A percentile compares a stretch with the other conserved stretches of the same genome.
These are phyloP conservation scores for Micropterix aruncella DNA, from an alignment of 2,888 invertebrate genomes.

Conservation along the genomic window DNA sequence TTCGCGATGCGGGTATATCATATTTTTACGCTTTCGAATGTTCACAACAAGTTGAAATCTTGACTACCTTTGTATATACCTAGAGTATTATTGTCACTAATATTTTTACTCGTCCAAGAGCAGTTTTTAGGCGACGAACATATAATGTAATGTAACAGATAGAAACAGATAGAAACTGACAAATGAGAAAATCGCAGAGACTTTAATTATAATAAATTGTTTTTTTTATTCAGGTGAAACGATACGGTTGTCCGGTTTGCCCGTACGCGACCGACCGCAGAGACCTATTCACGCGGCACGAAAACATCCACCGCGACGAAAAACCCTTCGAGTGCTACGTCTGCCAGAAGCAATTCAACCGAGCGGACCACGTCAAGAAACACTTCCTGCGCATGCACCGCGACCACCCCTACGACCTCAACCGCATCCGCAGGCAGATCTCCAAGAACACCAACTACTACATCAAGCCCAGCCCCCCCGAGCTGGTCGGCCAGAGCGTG, in stretches of 20 bases:
- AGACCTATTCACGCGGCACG: conserved; percentile 82
- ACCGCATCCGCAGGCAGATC: conserved; percentile 57
- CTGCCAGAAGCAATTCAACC: conserved; percentile 84
- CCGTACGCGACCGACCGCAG: conserved; percentile 85
- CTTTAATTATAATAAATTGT: too few species aligned
- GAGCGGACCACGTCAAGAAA: conserved; percentile 90
- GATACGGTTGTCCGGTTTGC: conserved; percentile 78
- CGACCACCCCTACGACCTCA: conserved; percentile 76
- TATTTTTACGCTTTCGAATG: too few species aligned
- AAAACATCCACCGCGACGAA: conserved; percentile 86
- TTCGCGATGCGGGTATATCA: too few species aligned
- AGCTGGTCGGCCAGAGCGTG: conserved; percentile 6
- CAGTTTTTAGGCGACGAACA: conserved; percentile 4
- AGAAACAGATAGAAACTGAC: conserved; percentile 16
- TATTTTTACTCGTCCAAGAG: too few species aligned
- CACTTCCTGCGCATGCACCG: conserved; percentile 87
- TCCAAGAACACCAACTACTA: conserved; percentile 34
- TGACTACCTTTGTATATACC: too few species aligned
- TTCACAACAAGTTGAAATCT: too few species aligned
- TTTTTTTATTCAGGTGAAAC: too few species aligned
- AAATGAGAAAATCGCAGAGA: conserved; percentile 17
- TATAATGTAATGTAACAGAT: conserved; percentile 3
- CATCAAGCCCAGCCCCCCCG: conserved; percentile 15
- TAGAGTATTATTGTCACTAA: too few species aligned
- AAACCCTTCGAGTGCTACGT: conserved; percentile 91